Evolutionary conservation across 2,797 vertebrate species (phyloP).

Genomic region (Hyperoplus lanceolatus): DNA sequence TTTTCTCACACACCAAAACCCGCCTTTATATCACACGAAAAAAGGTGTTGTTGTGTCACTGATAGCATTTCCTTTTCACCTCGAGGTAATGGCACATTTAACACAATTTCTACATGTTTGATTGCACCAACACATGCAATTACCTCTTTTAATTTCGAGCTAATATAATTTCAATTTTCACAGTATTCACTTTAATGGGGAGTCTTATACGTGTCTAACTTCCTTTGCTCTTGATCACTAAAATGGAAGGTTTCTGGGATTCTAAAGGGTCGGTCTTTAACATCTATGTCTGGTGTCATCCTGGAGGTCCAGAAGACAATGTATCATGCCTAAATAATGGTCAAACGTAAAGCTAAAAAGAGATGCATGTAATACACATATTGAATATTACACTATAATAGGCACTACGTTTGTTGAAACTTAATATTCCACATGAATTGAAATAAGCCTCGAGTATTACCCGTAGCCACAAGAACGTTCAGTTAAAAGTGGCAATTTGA

Average conservation of each 20-base stretch:
- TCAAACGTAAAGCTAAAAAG: not conserved
- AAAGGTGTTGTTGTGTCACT: slow-evolving; percentile 75
- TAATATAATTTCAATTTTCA: slow-evolving; percentile 67
- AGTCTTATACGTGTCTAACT: slow-evolving; percentile 54
- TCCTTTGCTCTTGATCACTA: slow-evolving; percentile 17
- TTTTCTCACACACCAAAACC: slow-evolving; percentile 63
- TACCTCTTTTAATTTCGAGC: slow-evolving; percentile 55
- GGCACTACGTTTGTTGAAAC: not conserved
- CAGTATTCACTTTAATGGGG: slow-evolving; percentile 48
- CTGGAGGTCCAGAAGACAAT: slow-evolving; percentile 48
- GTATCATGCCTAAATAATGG: not conserved
- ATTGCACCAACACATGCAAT: slow-evolving; percentile 68
- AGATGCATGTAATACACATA: not conserved
- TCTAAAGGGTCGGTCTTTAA: slow-evolving; percentile 2
- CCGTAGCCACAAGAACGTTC: not conserved
- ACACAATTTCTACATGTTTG: slow-evolving; percentile 65
- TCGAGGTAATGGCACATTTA: slow-evolving; percentile 75
- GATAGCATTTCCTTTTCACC: slow-evolving; percentile 71
- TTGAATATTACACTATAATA: not conserved
- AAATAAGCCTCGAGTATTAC: not conserved
- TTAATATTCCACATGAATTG: not conserved
- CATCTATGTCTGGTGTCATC: slow-evolving; percentile 42
- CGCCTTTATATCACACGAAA: slow-evolving; percentile 6
- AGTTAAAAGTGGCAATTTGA: not conserved
- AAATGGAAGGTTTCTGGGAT: slow-evolving; percentile 16